Conservation (phyloP, 2,888 invertebrate genomes). For the Rhamphomyia laevipes region DNA sequence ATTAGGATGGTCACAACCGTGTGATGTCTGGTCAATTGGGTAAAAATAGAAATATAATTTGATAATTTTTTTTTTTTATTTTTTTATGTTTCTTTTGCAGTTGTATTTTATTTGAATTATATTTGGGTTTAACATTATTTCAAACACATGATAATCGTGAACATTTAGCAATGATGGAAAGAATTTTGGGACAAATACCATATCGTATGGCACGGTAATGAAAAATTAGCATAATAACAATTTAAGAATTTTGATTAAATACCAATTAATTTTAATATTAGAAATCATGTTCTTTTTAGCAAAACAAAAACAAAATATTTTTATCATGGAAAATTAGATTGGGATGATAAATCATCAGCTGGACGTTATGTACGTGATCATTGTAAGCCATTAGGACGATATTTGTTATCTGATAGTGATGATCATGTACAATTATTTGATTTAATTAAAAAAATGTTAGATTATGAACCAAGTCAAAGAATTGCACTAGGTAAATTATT, state of each 20-base stretch:
- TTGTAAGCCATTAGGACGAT: conserved; percentile 93
- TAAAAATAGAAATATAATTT: conserved; percentile 13
- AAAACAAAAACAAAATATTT: conserved; percentile 97
- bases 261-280: conserved; percentile 19
- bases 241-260: conserved; percentile 6
- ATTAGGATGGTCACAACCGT: conserved; percentile 97
- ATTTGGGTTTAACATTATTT: conserved; percentile 95
- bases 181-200: conserved; percentile 93
- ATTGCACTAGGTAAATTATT: conserved; percentile 53
- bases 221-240: conserved; percentile 32
- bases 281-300: conserved; percentile 43
- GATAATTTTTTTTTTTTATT: background rate
- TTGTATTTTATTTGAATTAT: conserved; percentile 97
- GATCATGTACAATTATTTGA: conserved; percentile 92
- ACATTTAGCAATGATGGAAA: conserved; percentile 99
- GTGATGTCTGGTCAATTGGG: conserved; percentile 99
- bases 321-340: conserved; percentile 92
- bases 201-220: conserved; percentile 61
- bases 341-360: conserved; percentile 94
- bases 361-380: conserved; percentile 97
- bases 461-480: conserved; percentile 88
- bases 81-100: conserved; percentile 16
- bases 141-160: conserved; percentile 99
- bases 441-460: conserved; percentile 88
- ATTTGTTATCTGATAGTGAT: conserved; percentile 73